These are phyloP conservation scores for Clarias gariepinus DNA, from an alignment of 2,113 vertebrate species.

Conservation along the genomic window DNA sequence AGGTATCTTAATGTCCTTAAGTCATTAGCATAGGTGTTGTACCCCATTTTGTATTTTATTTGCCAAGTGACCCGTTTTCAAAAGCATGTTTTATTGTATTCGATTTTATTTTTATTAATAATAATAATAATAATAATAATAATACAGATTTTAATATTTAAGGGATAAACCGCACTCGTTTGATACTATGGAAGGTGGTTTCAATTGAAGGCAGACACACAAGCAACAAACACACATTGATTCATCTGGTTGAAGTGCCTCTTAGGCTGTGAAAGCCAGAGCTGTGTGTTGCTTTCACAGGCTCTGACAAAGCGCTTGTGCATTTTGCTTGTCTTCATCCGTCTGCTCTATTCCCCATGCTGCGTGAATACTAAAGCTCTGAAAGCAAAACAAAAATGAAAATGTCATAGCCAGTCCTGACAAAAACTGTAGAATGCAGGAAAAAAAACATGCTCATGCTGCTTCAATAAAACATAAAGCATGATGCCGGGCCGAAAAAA, in stretches of 20 bases:
- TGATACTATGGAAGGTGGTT: not conserved
- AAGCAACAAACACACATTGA: not conserved
- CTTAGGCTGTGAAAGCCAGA: not conserved
- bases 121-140: not conserved
- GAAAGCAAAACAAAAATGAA: not conserved
- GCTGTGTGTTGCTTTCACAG: constrained; percentile 14
- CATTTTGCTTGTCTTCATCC: not conserved
- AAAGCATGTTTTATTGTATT: not conserved
- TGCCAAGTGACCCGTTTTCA: not conserved
- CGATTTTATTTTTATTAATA: not conserved
- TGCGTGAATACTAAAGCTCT: not conserved
- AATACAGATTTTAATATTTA: not conserved
- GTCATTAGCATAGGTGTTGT: not conserved
- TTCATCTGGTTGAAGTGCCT: not conserved
- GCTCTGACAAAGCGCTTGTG: not conserved
- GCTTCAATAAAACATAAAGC: not conserved
- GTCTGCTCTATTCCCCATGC: not conserved
- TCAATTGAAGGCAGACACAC: not conserved
- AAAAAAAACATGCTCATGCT: not conserved
- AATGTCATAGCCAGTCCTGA: not conserved
- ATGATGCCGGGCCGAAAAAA: too few species aligned
- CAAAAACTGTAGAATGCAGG: not conserved
- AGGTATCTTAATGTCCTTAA: not conserved
- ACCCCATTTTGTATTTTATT: not conserved
- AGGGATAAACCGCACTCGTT: not conserved